These are phyloP conservation scores for Urosaurus nigricauda DNA, from an alignment of 2,797 vertebrate genomes.

Conservation along the genomic window DNA sequence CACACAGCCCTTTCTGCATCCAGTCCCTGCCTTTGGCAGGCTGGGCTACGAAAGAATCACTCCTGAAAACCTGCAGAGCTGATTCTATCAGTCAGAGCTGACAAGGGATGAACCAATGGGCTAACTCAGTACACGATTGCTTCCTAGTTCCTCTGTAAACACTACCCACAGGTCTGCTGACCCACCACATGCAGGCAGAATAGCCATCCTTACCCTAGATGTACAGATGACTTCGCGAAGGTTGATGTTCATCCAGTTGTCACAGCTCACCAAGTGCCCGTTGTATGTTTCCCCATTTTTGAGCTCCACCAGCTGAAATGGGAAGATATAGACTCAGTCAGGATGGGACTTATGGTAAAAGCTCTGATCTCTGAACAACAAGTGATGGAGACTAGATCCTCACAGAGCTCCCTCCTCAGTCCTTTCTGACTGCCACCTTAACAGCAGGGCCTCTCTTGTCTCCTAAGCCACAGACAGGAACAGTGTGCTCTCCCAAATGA, in stretches of 20 bases:
- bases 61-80: too few relatives aligned
- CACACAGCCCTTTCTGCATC: too few relatives aligned
- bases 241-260: conserved; percentile 99
- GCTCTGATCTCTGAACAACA: not conserved
- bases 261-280: conserved; percentile 97
- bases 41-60: too few relatives aligned
- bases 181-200: too few relatives aligned
- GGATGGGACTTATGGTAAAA: too few relatives aligned
- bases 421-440: not conserved
- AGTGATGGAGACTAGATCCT: not conserved
- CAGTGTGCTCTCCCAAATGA: too few relatives aligned
- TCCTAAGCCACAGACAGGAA: not conserved
- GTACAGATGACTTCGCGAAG: conserved; percentile 98
- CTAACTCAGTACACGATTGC: too few relatives aligned
- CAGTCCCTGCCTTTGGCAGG: too few relatives aligned
- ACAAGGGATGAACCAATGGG: too few relatives aligned
- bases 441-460: not conserved
- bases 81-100: too few relatives aligned
- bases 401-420: not conserved
- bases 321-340: accelerated
- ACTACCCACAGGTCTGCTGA: too few relatives aligned
- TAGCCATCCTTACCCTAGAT: conserved; percentile 85
- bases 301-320: conserved; percentile 91
- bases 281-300: conserved; percentile 99
- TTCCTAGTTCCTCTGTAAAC: too few relatives aligned